Percentiles rank a stretch among this genome's conserved stretches.
Conservation (phyloP, 2,797 vertebrate species). For the Allenopithecus nigroviridis region DNA sequence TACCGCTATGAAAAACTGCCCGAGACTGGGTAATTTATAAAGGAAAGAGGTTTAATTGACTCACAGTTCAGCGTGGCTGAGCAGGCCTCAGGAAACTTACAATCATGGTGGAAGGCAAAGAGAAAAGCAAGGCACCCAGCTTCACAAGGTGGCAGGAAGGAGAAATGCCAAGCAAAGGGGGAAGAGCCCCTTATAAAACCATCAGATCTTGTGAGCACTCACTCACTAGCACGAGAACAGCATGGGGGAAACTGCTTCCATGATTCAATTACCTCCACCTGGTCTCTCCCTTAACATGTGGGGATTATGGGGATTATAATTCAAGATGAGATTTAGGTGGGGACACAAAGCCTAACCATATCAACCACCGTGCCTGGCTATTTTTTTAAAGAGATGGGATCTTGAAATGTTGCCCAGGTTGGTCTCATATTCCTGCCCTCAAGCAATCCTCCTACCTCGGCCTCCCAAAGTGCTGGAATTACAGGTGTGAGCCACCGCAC, state of each 20-base stretch:
- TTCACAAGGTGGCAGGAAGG: not conserved
- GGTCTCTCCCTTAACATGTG: not conserved
- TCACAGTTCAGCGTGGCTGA: not conserved
- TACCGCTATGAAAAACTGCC: not conserved
- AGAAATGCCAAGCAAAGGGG: not conserved
- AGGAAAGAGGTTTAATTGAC: not conserved
- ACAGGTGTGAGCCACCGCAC: not conserved
- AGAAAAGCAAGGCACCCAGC: not conserved
- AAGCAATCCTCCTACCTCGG: not conserved
- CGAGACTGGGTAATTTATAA: not conserved
- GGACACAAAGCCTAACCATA: not conserved
- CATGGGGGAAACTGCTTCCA: not conserved
- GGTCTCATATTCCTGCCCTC: not conserved
- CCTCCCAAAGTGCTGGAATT: not conserved
- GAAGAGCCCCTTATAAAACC: not conserved
- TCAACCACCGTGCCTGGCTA: not conserved
- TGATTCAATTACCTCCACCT: not conserved
- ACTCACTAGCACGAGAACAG: not conserved
- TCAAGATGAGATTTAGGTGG: not conserved
- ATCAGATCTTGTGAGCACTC: not conserved
- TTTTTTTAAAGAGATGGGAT: not conserved
- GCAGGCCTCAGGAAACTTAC: not conserved
- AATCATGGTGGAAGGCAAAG: not conserved
- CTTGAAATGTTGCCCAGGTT: not conserved
- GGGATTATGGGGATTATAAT: not conserved